phyloP scores from a whole-genome alignment of 2,113 vertebrate species.

The Calyptommatus sinebrachiatus region DNA sequence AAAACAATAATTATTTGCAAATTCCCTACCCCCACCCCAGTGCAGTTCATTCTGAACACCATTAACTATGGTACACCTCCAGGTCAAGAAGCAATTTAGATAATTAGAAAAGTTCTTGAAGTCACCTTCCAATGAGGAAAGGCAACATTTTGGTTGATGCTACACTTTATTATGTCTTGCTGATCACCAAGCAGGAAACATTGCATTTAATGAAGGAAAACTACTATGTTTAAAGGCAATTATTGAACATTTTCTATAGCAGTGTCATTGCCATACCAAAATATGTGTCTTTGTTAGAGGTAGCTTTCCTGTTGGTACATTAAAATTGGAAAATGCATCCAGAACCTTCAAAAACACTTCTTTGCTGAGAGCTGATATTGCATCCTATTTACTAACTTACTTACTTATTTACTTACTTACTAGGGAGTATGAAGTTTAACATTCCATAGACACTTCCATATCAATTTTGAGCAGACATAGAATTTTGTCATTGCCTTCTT shows the following conservation, averaged over 20 bases:
- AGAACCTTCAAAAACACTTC: background rate
- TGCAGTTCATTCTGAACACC: constrained; percentile 20
- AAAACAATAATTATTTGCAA: constrained; percentile 8
- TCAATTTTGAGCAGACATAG: too few species aligned
- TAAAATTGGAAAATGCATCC: background rate
- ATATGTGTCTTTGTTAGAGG: background rate
- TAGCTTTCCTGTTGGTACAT: background rate
- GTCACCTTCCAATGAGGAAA: constrained; percentile 37
- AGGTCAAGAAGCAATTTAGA: constrained; percentile 26
- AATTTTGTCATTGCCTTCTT: too few species aligned
- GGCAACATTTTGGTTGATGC: constrained; percentile 49
- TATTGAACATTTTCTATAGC: background rate
- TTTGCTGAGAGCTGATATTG: too few species aligned
- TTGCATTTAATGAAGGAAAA: constrained; percentile 16
- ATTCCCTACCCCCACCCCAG: background rate
- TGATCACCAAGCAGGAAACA: constrained; percentile 23
- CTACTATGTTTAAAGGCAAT: background rate
- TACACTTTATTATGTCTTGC: constrained; percentile 52
- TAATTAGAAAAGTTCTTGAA: constrained; percentile 43
- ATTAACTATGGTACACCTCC: constrained; percentile 10
- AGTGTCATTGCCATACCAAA: fast-evolving
- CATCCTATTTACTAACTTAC: background rate
- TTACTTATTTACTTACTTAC: background rate
- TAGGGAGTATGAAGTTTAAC: background rate
- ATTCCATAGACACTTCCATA: too few species aligned